Conservation (phyloP, 1,140 invertebrate genomes). For the Panagrolaimus sp. region DNA sequence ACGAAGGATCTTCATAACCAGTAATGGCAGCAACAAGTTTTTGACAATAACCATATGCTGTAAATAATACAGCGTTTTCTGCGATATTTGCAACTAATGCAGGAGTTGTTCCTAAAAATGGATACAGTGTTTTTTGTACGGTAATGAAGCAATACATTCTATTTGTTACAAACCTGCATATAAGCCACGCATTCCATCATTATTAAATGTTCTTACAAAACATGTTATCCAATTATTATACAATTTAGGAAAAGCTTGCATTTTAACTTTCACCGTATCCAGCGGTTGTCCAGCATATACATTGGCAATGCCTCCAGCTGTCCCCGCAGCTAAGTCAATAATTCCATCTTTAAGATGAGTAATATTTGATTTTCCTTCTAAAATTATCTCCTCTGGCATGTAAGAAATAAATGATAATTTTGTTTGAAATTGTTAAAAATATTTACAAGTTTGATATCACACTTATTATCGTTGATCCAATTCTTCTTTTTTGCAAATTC, state of each 20-base stretch:
- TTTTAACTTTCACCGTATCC: slow-evolving; percentile 82
- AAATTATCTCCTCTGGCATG: neutral
- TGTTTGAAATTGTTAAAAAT: no score
- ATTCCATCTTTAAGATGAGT: slow-evolving; percentile 52
- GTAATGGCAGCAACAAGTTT: slow-evolving; percentile 65
- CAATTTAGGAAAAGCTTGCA: slow-evolving; percentile 90
- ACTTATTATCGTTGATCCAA: no score
- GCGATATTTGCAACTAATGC: slow-evolving; percentile 88
- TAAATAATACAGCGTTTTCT: slow-evolving; percentile 95
- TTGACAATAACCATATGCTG: slow-evolving; percentile 92
- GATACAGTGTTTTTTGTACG: neutral
- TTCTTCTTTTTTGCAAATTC: no score
- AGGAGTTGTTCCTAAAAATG: slow-evolving; percentile 70
- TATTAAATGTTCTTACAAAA: slow-evolving; percentile 65
- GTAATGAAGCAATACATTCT: neutral
- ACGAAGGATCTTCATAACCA: slow-evolving; percentile 64
- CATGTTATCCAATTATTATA: slow-evolving; percentile 79
- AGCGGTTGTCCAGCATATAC: slow-evolving; percentile 96
- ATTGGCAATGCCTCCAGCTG: slow-evolving; percentile 69
- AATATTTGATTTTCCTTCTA: neutral
- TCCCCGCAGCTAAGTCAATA: slow-evolving; percentile 55
- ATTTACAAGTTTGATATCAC: no score
- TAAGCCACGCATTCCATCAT: slow-evolving; percentile 69
- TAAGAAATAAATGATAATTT: no score
- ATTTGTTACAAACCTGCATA: slow-evolving; percentile 71